A percentile compares a stretch with the other conserved stretches of the same genome.
Conservation (phyloP, 2,113 vertebrate genomes). For the Proteles cristata region DNA sequence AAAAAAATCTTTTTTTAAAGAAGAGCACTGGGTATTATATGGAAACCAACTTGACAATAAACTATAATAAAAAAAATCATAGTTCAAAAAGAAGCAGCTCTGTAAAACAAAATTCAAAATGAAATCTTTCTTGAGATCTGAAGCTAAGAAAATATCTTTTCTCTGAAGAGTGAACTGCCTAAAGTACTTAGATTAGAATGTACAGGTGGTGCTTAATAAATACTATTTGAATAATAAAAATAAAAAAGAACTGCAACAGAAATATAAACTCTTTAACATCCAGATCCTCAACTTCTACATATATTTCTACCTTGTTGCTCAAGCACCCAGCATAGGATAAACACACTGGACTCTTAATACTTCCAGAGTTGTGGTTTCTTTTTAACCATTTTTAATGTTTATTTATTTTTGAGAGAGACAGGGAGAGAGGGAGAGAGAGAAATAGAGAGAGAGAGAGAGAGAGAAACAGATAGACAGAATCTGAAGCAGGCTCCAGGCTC, state of each 20-base stretch:
- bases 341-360: neutral
- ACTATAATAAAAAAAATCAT: neutral
- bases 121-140: neutral
- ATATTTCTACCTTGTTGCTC: neutral
- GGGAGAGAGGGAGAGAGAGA: no score
- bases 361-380: neutral
- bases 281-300: neutral
- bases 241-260: neutral
- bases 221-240: neutral
- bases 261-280: neutral
- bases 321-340: neutral
- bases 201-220: neutral
- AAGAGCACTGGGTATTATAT: no score
- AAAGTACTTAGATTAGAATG: constrained; percentile 17
- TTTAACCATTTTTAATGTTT: no score
- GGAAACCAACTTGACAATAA: no score
- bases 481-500: no score
- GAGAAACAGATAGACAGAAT: no score
- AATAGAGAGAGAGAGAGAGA: no score
- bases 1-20: neutral
- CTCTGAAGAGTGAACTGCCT: neutral
- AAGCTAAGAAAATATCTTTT: constrained; percentile 6
- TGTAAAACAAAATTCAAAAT: constrained; percentile 34
- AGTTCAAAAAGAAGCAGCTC: neutral
- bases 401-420: no score